Evolutionary conservation across 2,797 vertebrate genomes (phyloP).

Genomic region (Pangasius krempfi): DNA sequence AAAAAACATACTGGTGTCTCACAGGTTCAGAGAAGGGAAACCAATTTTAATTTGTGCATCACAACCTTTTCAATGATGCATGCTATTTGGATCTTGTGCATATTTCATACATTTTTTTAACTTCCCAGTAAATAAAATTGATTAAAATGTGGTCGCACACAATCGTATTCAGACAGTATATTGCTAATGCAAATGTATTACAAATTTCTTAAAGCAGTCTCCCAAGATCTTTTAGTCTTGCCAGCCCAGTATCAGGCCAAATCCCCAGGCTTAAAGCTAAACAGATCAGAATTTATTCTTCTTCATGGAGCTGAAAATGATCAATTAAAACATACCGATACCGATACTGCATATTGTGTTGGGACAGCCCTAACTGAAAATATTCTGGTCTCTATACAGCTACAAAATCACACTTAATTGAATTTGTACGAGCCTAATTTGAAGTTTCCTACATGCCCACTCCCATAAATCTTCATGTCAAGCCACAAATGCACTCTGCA

Average conservation of each 20-base stretch:
- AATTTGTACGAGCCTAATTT: neutral
- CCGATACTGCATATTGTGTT: neutral
- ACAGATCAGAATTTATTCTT: neutral
- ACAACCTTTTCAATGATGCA: neutral
- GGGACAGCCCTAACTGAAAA: neutral
- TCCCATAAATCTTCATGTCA: neutral
- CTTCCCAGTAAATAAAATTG: neutral
- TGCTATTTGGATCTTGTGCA: neutral
- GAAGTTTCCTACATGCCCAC: neutral
- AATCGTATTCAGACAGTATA: neutral
- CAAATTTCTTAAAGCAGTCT: neutral
- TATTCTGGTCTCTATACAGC: neutral
- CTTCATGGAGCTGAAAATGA: neutral
- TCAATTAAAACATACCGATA: neutral
- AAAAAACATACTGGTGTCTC: neutral
- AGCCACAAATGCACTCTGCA: neutral
- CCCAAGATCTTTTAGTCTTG: neutral
- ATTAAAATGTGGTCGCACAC: neutral
- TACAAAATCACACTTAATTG: neutral
- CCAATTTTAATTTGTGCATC: neutral
- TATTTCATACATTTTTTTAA: neutral
- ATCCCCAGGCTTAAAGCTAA: neutral
- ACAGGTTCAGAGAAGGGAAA: neutral
- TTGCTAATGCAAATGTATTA: neutral
- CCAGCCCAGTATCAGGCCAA: neutral